These are phyloP conservation scores for Trichacis sp. DNA, from an alignment of 2,888 invertebrate species.

Conservation along the genomic window DNA sequence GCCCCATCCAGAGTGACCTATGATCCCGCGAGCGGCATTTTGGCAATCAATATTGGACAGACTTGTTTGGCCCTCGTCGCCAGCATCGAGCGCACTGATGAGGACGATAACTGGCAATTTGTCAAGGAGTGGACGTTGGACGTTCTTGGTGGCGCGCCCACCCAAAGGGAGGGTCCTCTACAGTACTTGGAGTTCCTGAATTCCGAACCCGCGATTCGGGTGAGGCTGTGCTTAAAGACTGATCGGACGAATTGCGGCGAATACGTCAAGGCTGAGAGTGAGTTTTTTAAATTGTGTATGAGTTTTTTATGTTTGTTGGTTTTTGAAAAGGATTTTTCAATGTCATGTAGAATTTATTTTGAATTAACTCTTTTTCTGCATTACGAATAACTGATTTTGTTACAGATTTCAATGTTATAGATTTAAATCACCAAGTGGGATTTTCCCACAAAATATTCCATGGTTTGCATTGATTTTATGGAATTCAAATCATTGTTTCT, in stretches of 20 bases:
- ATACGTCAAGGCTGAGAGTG: conserved; percentile 85
- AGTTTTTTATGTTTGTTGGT: too few species aligned
- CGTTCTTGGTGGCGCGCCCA: conserved; percentile 78
- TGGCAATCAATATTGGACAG: conserved; percentile 84
- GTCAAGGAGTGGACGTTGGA: conserved; percentile 80
- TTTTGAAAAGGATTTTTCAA: too few species aligned
- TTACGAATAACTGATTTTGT: too few species aligned
- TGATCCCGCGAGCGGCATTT: conserved; percentile 80
- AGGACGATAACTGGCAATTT: conserved; percentile 76
- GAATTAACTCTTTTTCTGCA: too few species aligned
- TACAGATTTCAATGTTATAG: too few species aligned
- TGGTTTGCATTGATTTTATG: too few species aligned
- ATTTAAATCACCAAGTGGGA: too few species aligned
- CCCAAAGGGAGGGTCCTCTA: conserved; percentile 79
- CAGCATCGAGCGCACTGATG: conserved; percentile 79
- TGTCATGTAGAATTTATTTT: too few species aligned
- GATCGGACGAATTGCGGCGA: conserved; percentile 88
- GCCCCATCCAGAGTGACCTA: conserved; percentile 85
- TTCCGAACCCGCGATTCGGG: conserved; percentile 77
- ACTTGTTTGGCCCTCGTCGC: conserved; percentile 84
- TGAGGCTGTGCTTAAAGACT: conserved; percentile 84
- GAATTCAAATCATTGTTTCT: too few species aligned
- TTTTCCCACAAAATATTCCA: too few species aligned
- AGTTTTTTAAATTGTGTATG: too few species aligned
- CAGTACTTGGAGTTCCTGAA: conserved; percentile 73